Conservation (phyloP, 2,113 vertebrate genomes). For the Centropristis striata region DNA sequence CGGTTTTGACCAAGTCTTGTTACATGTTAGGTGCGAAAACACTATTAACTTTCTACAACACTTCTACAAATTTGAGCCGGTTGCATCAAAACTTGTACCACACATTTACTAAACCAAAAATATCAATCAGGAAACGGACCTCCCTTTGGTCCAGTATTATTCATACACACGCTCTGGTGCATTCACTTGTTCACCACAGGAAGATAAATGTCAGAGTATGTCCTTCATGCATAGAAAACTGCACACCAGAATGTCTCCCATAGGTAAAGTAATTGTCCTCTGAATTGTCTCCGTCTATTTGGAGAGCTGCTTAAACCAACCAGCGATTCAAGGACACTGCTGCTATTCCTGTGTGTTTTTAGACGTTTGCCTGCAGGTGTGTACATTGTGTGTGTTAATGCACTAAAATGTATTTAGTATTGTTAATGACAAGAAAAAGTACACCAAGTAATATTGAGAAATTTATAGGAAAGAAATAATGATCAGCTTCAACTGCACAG, state of each 20-base stretch:
- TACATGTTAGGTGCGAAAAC: background rate
- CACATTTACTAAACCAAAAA: background rate
- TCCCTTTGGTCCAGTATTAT: constrained; percentile 20
- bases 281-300: constrained; percentile 19
- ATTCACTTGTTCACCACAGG: background rate
- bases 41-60: background rate
- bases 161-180: background rate
- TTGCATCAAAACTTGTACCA: background rate
- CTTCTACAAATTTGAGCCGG: background rate
- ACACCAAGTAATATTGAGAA: background rate
- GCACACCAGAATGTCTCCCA: constrained; percentile 30
- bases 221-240: constrained; percentile 13
- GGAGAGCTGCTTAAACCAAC: background rate
- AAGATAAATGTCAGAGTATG: constrained; percentile 4
- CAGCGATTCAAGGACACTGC: constrained; percentile 11
- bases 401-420: background rate
- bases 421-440: constrained; percentile 1
- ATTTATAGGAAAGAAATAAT: background rate
- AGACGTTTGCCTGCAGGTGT: background rate
- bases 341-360: background rate
- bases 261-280: constrained; percentile 37
- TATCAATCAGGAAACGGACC: constrained; percentile 11
- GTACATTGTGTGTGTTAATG: background rate
- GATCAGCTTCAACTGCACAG: background rate
- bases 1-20: no score